Evolutionary conservation across 2,888 invertebrate genomes (phyloP), one percentile per base, ranked within the genome.

Genomic region (Galeruca laticollis): DNA sequence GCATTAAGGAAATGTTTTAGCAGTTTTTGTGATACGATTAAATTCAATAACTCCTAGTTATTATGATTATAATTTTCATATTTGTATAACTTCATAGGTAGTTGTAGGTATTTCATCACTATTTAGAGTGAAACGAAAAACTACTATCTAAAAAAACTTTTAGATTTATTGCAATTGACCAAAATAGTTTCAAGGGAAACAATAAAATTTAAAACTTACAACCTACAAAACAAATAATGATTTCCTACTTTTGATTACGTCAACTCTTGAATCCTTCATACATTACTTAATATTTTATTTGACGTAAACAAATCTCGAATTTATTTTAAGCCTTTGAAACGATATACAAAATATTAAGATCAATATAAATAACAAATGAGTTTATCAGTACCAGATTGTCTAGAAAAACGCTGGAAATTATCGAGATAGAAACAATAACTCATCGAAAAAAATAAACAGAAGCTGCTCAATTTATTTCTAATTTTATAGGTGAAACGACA

Each of bases 381-480:
- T 35, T 61, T 62, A 52, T 60, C 61, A 43, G 51, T 15, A 51
- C 33, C 31, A n/a, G 33, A 35, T 10, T 31, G 62, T 62, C 37
- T 62, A 52, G 52, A 65, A 65, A 56, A 18, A 33, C 20, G 13
- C 26, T 54, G 4, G 11, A 49, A 65, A 40, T 26, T 54, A 37
- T 9, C 40, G n/a, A 31, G 56, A 37, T 54, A 10, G 52, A 37
- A 20, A 47, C 20, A 33, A 65, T 51, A 64, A 56, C 11, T 21
- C 35, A 26, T 47, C 49, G 3, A 20, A 56, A 51, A 56, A 66
- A 59, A 49, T 59, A 59, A 51, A 65, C 54, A 65, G 33, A 18
- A 26, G 18, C 9, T 11, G 21, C 59, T 60, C 59, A 60, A 56
- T 66, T 66, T 56, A 66, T 66, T 15, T 66, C 66, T 60, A 66